Conservation (phyloP, 2,888 invertebrate species). For the Athrips mouffetella region DNA sequence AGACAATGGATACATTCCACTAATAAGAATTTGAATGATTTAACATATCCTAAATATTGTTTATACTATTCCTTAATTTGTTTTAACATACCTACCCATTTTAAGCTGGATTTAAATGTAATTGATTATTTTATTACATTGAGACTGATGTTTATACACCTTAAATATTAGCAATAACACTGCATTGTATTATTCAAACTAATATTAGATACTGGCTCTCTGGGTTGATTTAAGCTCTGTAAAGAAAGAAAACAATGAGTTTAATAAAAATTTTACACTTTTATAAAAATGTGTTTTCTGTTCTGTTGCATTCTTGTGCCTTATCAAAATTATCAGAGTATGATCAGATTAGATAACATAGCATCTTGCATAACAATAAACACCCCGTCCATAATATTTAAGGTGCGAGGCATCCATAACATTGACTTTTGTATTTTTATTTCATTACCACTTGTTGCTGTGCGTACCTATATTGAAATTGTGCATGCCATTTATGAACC, state of each 20-base stretch:
- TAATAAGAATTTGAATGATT: slow-evolving; percentile 31
- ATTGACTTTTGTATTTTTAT: no score
- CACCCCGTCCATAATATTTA: no score
- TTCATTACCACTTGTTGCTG: no score
- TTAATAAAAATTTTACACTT: background rate
- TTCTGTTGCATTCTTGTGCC: background rate
- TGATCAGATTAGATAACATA: no score
- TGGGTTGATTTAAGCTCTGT: slow-evolving; percentile 53
- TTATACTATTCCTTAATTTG: slow-evolving; percentile 17
- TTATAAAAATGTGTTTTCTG: background rate
- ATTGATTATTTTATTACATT: slow-evolving; percentile 35
- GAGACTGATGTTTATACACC: slow-evolving; percentile 33
- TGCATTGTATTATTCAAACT: slow-evolving; percentile 27
- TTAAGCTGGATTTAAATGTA: slow-evolving; percentile 26
- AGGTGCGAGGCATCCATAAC: no score
- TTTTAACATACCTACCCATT: slow-evolving; percentile 29
- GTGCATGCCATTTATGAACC: no score
- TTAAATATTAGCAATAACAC: background rate
- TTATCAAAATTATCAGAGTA: no score
- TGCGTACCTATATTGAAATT: no score
- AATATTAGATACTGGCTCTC: slow-evolving; percentile 9
- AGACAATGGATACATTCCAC: slow-evolving; percentile 32
- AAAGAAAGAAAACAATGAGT: slow-evolving; percentile 33
- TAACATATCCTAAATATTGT: slow-evolving; percentile 2
- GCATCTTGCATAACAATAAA: no score